These are phyloP conservation scores for Cettia cetti DNA, from an alignment of 2,113 vertebrate species.

Conservation along the genomic window DNA sequence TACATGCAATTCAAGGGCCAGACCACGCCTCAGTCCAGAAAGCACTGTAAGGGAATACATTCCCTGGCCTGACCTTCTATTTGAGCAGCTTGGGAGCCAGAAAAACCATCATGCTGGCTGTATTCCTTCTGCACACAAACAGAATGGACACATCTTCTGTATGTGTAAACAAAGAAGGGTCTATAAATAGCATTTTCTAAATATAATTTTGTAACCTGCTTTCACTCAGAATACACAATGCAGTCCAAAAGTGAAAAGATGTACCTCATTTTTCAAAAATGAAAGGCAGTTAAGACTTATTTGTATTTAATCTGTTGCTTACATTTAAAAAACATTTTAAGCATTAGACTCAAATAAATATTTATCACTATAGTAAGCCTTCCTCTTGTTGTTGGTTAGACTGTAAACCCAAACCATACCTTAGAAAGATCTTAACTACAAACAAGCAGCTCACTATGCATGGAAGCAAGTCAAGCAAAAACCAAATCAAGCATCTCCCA, in stretches of 20 bases:
- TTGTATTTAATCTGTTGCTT: background rate
- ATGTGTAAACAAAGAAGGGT: background rate
- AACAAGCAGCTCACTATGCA: background rate
- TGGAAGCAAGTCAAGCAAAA: background rate
- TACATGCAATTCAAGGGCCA: background rate
- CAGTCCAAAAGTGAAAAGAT: background rate
- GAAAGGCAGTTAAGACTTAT: background rate
- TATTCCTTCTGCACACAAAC: background rate
- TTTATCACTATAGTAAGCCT: background rate
- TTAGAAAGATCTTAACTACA: background rate
- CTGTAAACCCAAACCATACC: background rate
- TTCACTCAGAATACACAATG: background rate
- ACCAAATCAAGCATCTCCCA: background rate
- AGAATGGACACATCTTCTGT: background rate
- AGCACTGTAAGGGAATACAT: background rate
- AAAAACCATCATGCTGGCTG: background rate
- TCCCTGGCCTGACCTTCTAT: background rate
- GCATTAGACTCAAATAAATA: background rate
- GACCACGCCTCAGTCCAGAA: background rate
- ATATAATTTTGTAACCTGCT: background rate
- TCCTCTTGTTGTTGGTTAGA: background rate
- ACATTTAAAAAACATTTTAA: background rate
- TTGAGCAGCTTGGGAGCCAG: background rate
- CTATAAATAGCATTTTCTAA: background rate
- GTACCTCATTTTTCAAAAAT: background rate